Conservation (phyloP, 1,140 invertebrate species). For the Drosophila littoralis region DNA sequence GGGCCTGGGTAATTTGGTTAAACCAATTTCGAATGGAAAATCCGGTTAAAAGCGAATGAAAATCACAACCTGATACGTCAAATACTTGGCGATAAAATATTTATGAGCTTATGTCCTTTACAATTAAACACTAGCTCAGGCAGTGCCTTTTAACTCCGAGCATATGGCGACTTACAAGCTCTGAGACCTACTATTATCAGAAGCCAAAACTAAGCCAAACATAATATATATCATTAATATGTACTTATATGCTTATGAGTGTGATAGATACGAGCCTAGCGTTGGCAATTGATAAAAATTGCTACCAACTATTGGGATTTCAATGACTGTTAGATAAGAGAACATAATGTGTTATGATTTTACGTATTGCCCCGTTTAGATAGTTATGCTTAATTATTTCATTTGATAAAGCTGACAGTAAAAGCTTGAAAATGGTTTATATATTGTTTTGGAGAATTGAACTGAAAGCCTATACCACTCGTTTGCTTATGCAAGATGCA, state of each 20-base stretch:
- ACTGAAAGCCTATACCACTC: no score
- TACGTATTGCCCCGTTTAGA: not conserved
- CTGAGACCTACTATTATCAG: slow-evolving; percentile 7
- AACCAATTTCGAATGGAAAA: slow-evolving; percentile 24
- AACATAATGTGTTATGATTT: slow-evolving; percentile 10
- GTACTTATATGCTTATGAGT: slow-evolving; percentile 6
- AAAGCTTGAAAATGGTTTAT: no score
- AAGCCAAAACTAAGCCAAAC: slow-evolving; percentile 19
- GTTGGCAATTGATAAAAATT: slow-evolving; percentile 17
- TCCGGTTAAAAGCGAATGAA: not conserved
- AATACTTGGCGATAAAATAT: not conserved
- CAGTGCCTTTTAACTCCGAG: not conserved
- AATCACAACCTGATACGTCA: not conserved
- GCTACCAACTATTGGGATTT: slow-evolving; percentile 13
- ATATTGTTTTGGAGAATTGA: not conserved
- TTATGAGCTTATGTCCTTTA: not conserved
- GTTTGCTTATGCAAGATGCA: not conserved
- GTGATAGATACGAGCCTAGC: slow-evolving; percentile 5
- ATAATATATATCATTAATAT: not conserved
- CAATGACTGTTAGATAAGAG: slow-evolving; percentile 16
- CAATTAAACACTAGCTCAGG: not conserved
- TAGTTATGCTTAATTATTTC: slow-evolving; percentile 5
- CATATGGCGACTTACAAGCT: not conserved
- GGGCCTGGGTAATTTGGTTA: slow-evolving; percentile 23
- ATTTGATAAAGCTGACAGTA: not conserved